Base-by-base conservation (phyloP, 2,888 invertebrate species). In the Petrophora chlorosata region DNA sequence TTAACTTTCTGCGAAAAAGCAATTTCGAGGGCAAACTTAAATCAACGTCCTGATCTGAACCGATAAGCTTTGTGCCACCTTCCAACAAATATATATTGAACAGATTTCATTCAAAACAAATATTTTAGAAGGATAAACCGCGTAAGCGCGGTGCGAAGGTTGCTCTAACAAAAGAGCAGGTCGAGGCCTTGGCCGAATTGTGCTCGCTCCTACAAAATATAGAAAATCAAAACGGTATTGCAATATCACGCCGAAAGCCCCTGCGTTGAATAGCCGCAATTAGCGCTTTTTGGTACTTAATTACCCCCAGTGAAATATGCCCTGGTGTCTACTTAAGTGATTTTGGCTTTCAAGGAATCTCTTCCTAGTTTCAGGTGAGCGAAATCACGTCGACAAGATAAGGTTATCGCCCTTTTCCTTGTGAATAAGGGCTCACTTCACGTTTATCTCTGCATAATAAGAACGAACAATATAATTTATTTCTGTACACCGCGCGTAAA, bases 171-270 rank as follows among this genome's bases (percentile, higher is more conserved):
- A 85, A 83, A 76, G 80, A 76, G 46, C 64, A 74, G 82, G 83
- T 80, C 87, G 81, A 78, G 82, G 79, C 87, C 88, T 88, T 88
- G 88, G 76, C 87, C 87, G 82, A 56, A 65, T 67, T 70, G 45
- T 34, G 48, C 43, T 54, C 67, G 57, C 58, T 63, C 54, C 62
- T 63, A 69, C 65, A 63, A 66, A 56, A 22, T 63, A 69, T 65
- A 63, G 65, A 56, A 22, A 56, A 60, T 55, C 56, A 65, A 69
- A 76, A 72, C 64, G 63, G 73, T 75, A 76, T 66, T 69, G 67
- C 73, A 73, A 75, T 72, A 74, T 64, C 64, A 64, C 59, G 39
- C 17, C 56, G 58, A 69, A 67, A 66, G 63, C 63, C 65, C 61
- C 67, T 62, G 59, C 59, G 55, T 59, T 63, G 59, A 70, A 72